These are phyloP conservation scores for Cyclopterus lumpus DNA, from an alignment of 2,797 vertebrate species.

Conservation along the genomic window DNA sequence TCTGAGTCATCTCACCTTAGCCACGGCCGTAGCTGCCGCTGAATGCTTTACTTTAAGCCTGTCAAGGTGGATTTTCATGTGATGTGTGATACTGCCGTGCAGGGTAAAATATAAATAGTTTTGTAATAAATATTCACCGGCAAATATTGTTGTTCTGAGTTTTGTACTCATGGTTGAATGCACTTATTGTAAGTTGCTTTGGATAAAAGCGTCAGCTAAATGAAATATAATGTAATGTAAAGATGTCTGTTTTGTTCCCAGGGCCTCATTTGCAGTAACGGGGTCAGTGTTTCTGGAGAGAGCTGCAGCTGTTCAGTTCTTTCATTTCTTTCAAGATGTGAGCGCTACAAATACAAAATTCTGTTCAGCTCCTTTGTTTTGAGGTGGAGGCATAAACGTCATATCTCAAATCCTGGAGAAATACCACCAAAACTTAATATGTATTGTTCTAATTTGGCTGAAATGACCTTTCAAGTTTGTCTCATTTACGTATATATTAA, in stretches of 20 bases:
- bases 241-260: conserved; percentile 1
- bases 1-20: no score
- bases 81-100: no score
- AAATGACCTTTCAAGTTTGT: not conserved
- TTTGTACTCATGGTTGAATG: no score
- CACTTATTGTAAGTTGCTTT: no score
- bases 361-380: not conserved
- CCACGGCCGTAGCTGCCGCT: no score
- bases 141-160: no score
- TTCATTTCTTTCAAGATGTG: not conserved
- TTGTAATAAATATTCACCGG: no score
- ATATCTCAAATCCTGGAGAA: not conserved
- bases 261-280: conserved; percentile 1
- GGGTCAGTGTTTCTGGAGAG: not conserved
- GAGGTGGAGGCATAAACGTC: not conserved
- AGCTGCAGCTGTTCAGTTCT: not conserved
- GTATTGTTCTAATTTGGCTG: not conserved
- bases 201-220: no score
- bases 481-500: not conserved
- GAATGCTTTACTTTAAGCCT: no score
- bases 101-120: no score
- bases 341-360: not conserved
- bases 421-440: not conserved
- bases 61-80: no score
- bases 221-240: no score